Evolutionary conservation across 1,140 invertebrate species (phyloP).

Genomic region (Leptinotarsa lineolata): DNA sequence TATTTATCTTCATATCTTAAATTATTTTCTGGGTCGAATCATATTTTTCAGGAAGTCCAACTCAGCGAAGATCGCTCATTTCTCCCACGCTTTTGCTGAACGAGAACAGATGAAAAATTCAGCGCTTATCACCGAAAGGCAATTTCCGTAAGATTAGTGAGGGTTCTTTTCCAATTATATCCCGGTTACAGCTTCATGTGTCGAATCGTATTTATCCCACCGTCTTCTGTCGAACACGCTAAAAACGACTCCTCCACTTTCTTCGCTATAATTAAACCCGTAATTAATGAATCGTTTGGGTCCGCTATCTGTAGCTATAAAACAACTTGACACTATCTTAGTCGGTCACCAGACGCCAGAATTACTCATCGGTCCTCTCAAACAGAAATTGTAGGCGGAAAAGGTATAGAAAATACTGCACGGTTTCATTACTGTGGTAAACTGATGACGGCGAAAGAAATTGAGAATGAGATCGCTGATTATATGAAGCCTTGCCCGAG

Average conservation of each 20-base stretch:
- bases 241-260: constrained; percentile 34
- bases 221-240: background rate
- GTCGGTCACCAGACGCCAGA: constrained; percentile 38
- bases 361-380: constrained; percentile 30
- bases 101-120: no score
- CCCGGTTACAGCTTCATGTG: background rate
- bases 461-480: no score
- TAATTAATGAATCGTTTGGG: constrained; percentile 45
- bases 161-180: no score
- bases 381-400: constrained; percentile 1
- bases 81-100: no score
- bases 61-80: no score
- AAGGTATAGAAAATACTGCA: background rate
- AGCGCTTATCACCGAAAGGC: no score
- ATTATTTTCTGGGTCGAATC: no score
- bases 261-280: constrained; percentile 42
- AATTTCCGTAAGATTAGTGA: no score
- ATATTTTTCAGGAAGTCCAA: no score
- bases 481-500: no score
- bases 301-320: constrained; percentile 41
- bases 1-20: no score
- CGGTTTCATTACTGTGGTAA: background rate
- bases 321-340: constrained; percentile 43
- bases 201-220: background rate
- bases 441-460: background rate